phyloP scores from a whole-genome alignment of 2,797 vertebrate species.

The Buceros bicornis region DNA sequence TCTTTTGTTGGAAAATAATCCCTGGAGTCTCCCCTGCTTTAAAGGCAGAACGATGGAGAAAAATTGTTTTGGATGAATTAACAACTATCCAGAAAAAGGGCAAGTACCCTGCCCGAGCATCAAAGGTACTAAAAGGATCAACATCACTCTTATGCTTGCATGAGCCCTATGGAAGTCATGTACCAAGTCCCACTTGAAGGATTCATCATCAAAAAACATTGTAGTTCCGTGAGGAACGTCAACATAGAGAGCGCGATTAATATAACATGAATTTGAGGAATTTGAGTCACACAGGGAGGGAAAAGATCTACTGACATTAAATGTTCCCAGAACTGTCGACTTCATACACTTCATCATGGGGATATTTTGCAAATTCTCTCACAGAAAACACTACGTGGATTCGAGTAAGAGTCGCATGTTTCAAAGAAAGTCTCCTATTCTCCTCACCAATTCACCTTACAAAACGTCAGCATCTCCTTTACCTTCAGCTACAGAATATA shows the following conservation, averaged over 20 bases:
- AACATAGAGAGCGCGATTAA: slow-evolving; percentile 8
- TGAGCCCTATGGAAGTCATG: neutral
- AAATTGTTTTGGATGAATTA: slow-evolving; percentile 19
- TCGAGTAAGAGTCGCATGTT: neutral
- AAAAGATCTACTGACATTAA: slow-evolving; percentile 40
- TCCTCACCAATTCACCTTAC: neutral
- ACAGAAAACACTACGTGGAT: neutral
- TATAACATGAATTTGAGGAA: slow-evolving; percentile 30
- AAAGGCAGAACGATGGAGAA: neutral
- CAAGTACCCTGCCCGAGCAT: neutral
- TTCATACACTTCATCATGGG: neutral
- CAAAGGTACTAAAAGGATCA: neutral
- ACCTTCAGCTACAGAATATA: neutral
- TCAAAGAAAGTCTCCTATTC: neutral
- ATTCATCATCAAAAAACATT: slow-evolving; percentile 24
- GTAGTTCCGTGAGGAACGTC: slow-evolving; percentile 3
- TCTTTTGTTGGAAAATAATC: neutral
- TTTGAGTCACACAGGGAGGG: neutral
- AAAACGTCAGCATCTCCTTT: neutral
- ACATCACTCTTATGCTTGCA: neutral
- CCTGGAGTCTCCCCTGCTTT: neutral
- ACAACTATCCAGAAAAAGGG: neutral
- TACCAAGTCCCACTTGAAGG: neutral
- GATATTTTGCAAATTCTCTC: slow-evolving; percentile 9
- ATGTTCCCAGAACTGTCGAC: neutral